These are phyloP conservation scores for Platysternon megacephalum DNA, from an alignment of 2,113 vertebrate genomes.

Conservation along the genomic window DNA sequence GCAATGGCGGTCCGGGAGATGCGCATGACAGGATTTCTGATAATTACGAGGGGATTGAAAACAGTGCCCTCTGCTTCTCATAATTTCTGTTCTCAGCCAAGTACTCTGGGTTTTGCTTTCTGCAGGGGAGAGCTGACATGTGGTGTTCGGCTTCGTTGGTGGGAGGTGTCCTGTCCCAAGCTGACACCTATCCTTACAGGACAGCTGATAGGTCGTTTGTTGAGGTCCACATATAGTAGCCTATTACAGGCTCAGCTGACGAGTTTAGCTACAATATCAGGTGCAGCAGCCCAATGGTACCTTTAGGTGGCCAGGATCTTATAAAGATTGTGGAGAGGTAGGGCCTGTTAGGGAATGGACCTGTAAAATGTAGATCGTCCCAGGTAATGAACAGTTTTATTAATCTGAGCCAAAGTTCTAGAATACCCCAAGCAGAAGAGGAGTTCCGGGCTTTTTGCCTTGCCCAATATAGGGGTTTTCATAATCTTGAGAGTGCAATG, in stretches of 20 bases:
- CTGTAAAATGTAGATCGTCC: neutral
- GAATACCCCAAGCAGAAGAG: neutral
- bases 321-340: neutral
- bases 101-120: accelerated
- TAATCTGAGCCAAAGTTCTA: neutral
- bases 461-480: neutral
- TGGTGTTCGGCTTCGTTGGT: accelerated
- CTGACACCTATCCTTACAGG: neutral
- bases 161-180: neutral
- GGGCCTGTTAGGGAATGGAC: neutral
- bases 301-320: neutral
- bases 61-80: accelerated
- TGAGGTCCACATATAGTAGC: neutral
- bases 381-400: neutral
- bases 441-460: neutral
- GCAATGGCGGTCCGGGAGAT: accelerated
- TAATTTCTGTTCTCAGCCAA: neutral
- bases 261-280: too few species aligned
- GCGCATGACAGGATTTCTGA: accelerated
- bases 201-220: neutral
- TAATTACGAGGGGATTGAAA: accelerated
- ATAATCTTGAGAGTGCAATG: neutral
- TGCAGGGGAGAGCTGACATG: accelerated
- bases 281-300: neutral
- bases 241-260: too few species aligned